Base-by-base conservation (phyloP, 1,140 invertebrate genomes). In the Neelides sp. region DNA sequence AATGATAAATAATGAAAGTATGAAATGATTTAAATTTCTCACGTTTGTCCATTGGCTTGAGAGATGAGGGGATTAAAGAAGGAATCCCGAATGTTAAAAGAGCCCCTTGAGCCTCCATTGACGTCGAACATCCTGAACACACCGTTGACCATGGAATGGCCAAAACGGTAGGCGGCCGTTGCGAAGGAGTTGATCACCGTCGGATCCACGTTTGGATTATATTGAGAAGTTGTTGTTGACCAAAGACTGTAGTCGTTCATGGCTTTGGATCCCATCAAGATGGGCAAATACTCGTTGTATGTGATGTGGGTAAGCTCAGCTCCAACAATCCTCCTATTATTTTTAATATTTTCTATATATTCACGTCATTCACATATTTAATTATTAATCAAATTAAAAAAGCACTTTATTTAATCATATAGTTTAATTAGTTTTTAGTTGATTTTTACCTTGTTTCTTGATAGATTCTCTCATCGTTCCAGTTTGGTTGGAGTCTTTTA, bases 121-220 rank as follows among this genome's bases (percentile, higher is more conserved):
- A 8, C 28, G 4, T 10, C 26, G n/a, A 58, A 10, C 13, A 56
- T 62, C 19, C 65, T 22, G 10, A 54, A 20, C 3, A 51, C 8
- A 13, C 58, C 55, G 35, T 52, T 41, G 30, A 64, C 42, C 35
- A 62, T 47, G 2, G 61, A 53, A 48, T 77, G 75, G 1, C 89
- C 92, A 64, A 96, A 96, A 48, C 89, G 70, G 62, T 88, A 92
- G 1, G 83, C 90, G 2, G 91, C 80, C 0, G 87, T 75, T 0
- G 93, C 83, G 72, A 98, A 98, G 61, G 78, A 79, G 68, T 97
- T 96, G 1, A 85, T 78, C 46, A 97, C 79, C 0, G 78, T 75
- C 0, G 92, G 77, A 68, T 98, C 78, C 3, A 86, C 69, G 4
- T 69, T 65, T 0, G 75, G 66, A 57, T 90, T 73, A 65, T 91